Percentiles rank a stretch among this genome's conserved stretches.
Conservation (phyloP, 2,113 vertebrate species). For the Pedionomus torquatus region DNA sequence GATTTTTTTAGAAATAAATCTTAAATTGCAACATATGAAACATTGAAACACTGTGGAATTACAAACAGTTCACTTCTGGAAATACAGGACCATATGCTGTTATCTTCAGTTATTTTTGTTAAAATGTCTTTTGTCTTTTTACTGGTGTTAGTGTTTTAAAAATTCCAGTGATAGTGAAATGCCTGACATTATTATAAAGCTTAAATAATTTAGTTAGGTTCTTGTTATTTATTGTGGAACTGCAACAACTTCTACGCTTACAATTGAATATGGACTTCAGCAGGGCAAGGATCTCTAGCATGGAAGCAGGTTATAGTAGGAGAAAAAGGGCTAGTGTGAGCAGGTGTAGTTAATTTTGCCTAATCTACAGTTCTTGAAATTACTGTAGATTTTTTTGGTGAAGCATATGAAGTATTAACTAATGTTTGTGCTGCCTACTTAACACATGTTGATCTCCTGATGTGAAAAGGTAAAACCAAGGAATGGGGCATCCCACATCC, state of each 20-base stretch:
- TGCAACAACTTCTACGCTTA: neutral
- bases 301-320: neutral
- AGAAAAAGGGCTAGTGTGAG: neutral
- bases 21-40: neutral
- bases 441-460: neutral
- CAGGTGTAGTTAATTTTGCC: neutral
- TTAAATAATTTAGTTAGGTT: neutral
- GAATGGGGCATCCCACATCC: neutral
- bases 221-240: neutral
- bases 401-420: neutral
- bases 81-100: neutral
- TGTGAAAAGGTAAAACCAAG: neutral
- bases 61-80: neutral
- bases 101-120: neutral
- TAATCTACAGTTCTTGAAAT: neutral
- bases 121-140: neutral
- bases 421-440: neutral
- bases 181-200: neutral
- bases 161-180: neutral
- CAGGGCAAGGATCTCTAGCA: neutral
- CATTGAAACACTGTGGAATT: neutral
- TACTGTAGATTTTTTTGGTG: neutral
- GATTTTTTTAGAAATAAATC: neutral
- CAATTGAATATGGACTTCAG: neutral
- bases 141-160: neutral